Evolutionary conservation across 2,113 vertebrate genomes (phyloP).

Genomic region (Pseudolaguvia tuberculata): DNA sequence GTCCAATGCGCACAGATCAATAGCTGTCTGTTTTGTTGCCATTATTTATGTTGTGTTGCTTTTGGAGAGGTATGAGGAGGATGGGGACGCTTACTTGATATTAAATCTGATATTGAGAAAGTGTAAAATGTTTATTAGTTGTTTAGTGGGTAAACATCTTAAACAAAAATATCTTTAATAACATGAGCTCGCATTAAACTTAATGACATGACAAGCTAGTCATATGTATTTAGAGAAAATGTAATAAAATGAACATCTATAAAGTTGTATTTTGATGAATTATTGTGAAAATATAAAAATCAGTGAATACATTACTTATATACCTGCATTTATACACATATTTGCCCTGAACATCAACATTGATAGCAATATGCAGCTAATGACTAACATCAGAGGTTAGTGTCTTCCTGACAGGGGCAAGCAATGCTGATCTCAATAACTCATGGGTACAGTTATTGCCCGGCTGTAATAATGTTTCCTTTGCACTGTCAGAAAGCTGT

Average conservation of each 20-base stretch:
- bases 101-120: conserved; percentile 2
- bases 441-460: conserved; percentile 63
- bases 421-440: conserved; percentile 81
- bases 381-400: conserved; percentile 82
- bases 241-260: too few species aligned
- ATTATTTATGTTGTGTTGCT: conserved; percentile 1
- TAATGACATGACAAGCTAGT: too few species aligned
- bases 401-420: conserved; percentile 72
- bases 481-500: conserved; percentile 64
- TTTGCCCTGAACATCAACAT: conserved; percentile 66
- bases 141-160: too few species aligned
- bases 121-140: too few species aligned
- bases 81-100: neutral
- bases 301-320: neutral
- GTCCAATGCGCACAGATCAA: neutral
- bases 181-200: too few species aligned
- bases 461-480: conserved; percentile 64
- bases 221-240: too few species aligned
- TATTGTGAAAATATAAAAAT: too few species aligned
- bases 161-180: too few species aligned
- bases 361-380: conserved; percentile 75
- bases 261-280: too few species aligned
- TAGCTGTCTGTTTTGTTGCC: neutral
- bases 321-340: neutral
- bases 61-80: neutral